phyloP scores from a whole-genome alignment of 2,888 invertebrate genomes.

The Ceraclea dissimilis region DNA sequence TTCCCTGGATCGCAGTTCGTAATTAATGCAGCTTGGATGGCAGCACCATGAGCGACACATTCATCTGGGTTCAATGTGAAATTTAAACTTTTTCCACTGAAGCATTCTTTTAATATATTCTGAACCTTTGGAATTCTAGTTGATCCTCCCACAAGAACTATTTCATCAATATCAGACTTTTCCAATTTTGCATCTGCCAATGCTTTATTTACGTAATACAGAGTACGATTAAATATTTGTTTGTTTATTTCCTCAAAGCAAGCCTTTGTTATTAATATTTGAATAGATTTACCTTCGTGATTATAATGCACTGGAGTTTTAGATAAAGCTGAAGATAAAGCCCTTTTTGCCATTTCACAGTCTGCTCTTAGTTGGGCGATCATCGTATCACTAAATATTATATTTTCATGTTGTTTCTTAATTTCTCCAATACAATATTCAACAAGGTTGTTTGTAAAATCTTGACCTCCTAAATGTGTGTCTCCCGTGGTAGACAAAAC shows the following conservation, averaged over 20 bases:
- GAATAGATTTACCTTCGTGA: constrained; percentile 73
- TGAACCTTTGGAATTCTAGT: constrained; percentile 89
- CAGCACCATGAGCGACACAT: constrained; percentile 98
- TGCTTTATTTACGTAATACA: constrained; percentile 91
- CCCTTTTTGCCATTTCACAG: constrained; percentile 97
- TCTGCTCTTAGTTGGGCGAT: constrained; percentile 97
- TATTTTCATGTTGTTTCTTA: constrained; percentile 87
- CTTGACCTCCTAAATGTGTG: constrained; percentile 97
- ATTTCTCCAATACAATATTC: constrained; percentile 87
- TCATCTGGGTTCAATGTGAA: constrained; percentile 88
- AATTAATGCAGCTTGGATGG: constrained; percentile 93
- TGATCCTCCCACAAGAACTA: constrained; percentile 97
- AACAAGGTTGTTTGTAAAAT: constrained; percentile 96
- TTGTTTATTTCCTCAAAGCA: constrained; percentile 91
- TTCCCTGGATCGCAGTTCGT: constrained; percentile 62
- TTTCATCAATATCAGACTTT: constrained; percentile 91
- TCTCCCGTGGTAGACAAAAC: constrained; percentile 99
- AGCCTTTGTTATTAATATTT: constrained; percentile 74
- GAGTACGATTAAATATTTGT: constrained; percentile 82
- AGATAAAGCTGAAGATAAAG: constrained; percentile 85
- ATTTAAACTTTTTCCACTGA: constrained; percentile 1
- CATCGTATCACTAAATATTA: constrained; percentile 93
- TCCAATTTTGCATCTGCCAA: constrained; percentile 87
- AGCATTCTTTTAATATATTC: background rate
- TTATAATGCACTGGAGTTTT: constrained; percentile 96